A percentile compares a stretch with the other conserved stretches of the same genome.
These are phyloP conservation scores for Agapornis canus DNA, from an alignment of 2,797 vertebrate genomes.

Conservation along the genomic window DNA sequence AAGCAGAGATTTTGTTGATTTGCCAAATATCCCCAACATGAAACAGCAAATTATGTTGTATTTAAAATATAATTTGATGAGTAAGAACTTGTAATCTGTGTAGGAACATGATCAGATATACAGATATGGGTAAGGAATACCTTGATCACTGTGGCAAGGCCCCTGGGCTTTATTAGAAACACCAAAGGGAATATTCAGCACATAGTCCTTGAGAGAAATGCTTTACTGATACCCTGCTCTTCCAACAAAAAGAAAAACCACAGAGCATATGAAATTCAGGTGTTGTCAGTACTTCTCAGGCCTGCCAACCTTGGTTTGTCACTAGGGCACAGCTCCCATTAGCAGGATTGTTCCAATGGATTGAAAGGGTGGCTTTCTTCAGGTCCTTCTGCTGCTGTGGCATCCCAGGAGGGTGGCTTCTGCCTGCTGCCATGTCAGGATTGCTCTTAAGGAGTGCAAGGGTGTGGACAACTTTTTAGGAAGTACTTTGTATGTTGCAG, in stretches of 20 bases:
- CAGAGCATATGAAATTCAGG: not conserved
- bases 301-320: not conserved
- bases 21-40: not conserved
- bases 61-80: not conserved
- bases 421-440: not conserved
- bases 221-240: not conserved
- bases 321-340: not conserved
- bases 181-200: not conserved
- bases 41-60: not conserved
- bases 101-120: not conserved
- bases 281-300: not conserved
- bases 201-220: not conserved
- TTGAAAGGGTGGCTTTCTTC: not conserved
- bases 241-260: not conserved
- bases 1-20: not conserved
- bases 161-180: not conserved
- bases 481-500: not conserved
- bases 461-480: not conserved
- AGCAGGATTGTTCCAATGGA: not conserved
- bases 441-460: fast-evolving
- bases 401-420: not conserved
- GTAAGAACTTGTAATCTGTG: not conserved
- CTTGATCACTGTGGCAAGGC: not conserved
- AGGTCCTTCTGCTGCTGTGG: not conserved
- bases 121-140: fast-evolving